Base-by-base conservation (phyloP, 1,140 invertebrate species). In the Conopomorpha cramerella region DNA sequence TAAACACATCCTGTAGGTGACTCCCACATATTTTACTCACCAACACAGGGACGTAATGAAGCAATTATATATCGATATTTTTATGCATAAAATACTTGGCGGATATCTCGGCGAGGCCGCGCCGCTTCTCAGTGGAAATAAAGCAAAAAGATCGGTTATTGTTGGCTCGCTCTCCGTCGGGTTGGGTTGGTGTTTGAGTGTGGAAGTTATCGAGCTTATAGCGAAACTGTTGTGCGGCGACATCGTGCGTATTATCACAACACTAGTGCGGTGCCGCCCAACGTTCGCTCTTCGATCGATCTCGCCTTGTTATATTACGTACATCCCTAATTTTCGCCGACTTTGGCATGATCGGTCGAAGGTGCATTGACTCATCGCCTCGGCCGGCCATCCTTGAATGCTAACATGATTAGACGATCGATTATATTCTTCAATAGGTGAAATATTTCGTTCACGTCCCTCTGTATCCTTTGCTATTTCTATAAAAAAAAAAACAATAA, bases 11-110 rank as follows among this genome's bases (percentile, higher is more conserved):
- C 71, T 76, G 62, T 76, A 52, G 55, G 41, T 39, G 36, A 68
- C 67, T 76, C 67, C 71, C 71, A 76, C 71, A 72, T 76, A 76
- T 76, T 71, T 76, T 71, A 76, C 57, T 64, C 67, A 67, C 65
- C 55, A 72, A 76, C 67, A 70, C 64, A 71, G 60, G 56, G 67
- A 71, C 70, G 70, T 76, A 76, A 76, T 76, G 70, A 76, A 76
- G 70, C 70, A 76, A 76, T 76, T 76, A 76, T 76, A 76, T 72
- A 76, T 76, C 70, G 70, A 72, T 76, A 76, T 76, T 72, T 74
- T 72, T 72, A 68, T 72, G 70, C 70, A 74, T 70, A 72, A 74
- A 72, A 74, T 70, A 61, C 67, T 70, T 67, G 54, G 64, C 55
- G 67, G 62, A 66, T 67, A 70, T 65, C 63, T 66, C 57, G 57